phyloP scores from a whole-genome alignment of 30 jellyfish, hydroid and myxozoan species.

The Hydractinia echinata region DNA sequence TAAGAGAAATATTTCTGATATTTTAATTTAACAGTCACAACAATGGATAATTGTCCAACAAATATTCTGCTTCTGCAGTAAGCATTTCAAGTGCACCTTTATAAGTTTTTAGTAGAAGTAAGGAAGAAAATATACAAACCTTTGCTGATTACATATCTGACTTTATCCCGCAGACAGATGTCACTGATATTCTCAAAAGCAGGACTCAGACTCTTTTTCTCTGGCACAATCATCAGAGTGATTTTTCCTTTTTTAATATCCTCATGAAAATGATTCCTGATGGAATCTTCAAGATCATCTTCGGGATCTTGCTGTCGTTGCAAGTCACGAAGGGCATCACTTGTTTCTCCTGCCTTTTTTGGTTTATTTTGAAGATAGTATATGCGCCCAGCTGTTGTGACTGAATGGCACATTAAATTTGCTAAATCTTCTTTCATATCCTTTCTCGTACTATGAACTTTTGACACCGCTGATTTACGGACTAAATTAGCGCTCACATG shows the following conservation, averaged over 20 bases:
- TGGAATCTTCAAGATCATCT: not conserved
- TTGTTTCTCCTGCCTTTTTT: conserved; percentile 14
- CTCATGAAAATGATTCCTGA: not conserved
- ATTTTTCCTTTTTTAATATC: conserved; percentile 9
- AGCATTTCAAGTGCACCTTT: too few relatives aligned
- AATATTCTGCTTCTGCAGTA: too few relatives aligned
- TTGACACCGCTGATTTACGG: conserved; percentile 23
- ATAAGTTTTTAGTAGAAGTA: too few relatives aligned
- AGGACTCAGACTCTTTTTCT: not conserved
- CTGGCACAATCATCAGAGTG: conserved; percentile 1
- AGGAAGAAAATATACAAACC: conserved; percentile 3
- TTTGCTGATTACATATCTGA: not conserved
- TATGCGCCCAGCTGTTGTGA: not conserved
- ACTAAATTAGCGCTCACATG: conserved; percentile 6
- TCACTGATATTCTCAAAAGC: not conserved
- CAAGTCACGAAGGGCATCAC: not conserved
- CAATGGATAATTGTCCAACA: too few relatives aligned
- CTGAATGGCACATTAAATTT: not conserved
- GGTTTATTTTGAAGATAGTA: not conserved
- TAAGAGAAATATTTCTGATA: too few relatives aligned
- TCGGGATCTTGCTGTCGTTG: not conserved
- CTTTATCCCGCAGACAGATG: not conserved
- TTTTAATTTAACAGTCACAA: too few relatives aligned
- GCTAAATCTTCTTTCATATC: conserved; percentile 15
- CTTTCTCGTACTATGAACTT: not conserved